Base-by-base conservation (phyloP, 2,888 invertebrate species). In the Mesorhabditis sp. region DNA sequence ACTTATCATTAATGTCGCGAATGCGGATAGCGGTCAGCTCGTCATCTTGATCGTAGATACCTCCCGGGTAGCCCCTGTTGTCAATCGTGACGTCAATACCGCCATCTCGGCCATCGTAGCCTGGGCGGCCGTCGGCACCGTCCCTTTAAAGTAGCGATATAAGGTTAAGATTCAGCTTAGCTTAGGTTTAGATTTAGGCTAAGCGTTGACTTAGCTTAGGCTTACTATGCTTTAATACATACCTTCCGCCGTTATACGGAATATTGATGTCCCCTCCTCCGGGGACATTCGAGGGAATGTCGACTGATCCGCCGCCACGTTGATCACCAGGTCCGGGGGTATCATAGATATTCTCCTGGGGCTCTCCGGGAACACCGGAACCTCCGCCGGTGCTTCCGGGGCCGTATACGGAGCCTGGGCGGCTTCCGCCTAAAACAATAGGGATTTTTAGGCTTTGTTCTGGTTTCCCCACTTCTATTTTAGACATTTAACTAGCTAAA, bases 1-100 rank as follows among this genome's bases (percentile, higher is more conserved):
- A 84, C 65, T 80, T 81, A 74, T 84, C 82, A 68, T 84, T 83
- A 71, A 84, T 79, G 50, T 84, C 84, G 43, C 71, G 28, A 65
- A 78, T 74, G 67, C 72, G 71, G 69, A 71, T 71, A 69, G 74
- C 73, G 7, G 70, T 68, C 50, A 84, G 79, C 71, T 84, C 83
- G 67, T 80, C 77, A 73, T 83, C 83, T 67, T 80, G 78, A 68
- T 75, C 75, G 43, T 73, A 65, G 68, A 75, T 73, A 50, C 70
- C 72, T 65, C 72, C 71, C 50, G 71, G 72, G 62, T 72, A 72
- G 66, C 75, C 45, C 6, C 65, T 43, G 6, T 28, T 62, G n/a
- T n/a, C 42, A 41, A 6, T 5, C 13, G 61, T 62, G 62, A 44
- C 69, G 28, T 67, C 66, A 4, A 44, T 61, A 7, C 65, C 72